Evolutionary conservation across 1,140 invertebrate species (phyloP), one percentile per base, ranked within the genome.

Genomic region (Temnothorax curvispinosus): DNA sequence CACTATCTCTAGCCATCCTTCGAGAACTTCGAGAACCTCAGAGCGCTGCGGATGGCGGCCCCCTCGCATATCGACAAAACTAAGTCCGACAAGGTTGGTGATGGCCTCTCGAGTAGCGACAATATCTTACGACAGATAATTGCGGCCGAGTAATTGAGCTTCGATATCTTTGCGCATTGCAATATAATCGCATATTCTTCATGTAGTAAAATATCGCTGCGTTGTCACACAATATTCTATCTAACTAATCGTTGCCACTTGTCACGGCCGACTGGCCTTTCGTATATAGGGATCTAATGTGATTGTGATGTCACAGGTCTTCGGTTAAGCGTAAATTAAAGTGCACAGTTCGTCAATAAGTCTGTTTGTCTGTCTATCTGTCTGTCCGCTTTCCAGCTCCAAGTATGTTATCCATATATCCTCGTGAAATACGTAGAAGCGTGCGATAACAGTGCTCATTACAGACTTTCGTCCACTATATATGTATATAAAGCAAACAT

Each of bases 61-160:
- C 98, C 98, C 35, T 98, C 98, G 91, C 97, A 98, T 96, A 94
- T 97, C 94, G 96, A 96, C 94, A 98, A 97, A 96, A 98, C 97
- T 92, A 98, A 98, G 95, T 98, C 98, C 8, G 97, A 97, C 92
- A 98, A 98, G 98, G 98, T 98, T 96, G 96, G 95, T 95, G 90
- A 58, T 50, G 71, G 58, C 74, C 74, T 74, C 74, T 72, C 41
- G 27, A 58, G 18, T 74, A 75, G 13, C 44, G 27, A 75, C 44
- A 32, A 15, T 15, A 74, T 71, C 41, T 60, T 9, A 7, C 60
- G 60, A 7, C n/a, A 56, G 56, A 60, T 62, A 47, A 86, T 50
- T 15, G 9, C 18, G 13, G 4, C 18, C 21, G n/a, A 62, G 44
- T 86, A 69, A 80, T 69, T 58, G 11, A 58, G 32, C 54, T 84